Conservation (phyloP, 2,888 invertebrate species). For the Drosophila glabriapex region DNA sequence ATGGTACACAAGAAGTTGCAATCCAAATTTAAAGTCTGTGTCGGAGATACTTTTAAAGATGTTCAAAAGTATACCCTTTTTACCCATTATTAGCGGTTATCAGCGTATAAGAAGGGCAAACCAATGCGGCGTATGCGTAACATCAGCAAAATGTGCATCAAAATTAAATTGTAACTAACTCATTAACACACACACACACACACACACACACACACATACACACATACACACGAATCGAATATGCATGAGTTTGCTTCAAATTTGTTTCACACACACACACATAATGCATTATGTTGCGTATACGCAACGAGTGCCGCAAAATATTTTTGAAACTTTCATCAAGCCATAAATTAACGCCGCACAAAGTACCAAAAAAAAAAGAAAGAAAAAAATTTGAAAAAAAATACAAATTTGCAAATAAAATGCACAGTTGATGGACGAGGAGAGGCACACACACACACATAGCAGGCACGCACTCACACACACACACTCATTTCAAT, state of each 20-base stretch:
- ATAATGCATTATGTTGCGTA: constrained; percentile 28
- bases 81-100: neutral
- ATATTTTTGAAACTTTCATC: constrained; percentile 27
- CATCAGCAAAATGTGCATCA: constrained; percentile 20
- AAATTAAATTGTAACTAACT: constrained; percentile 39
- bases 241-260: constrained; percentile 22
- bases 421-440: constrained; percentile 15
- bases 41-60: neutral
- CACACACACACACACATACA: neutral
- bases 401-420: constrained; percentile 6
- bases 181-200: constrained; percentile 43
- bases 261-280: constrained; percentile 5
- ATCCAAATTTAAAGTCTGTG: neutral
- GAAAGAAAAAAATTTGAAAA: constrained; percentile 1
- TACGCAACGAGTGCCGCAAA: constrained; percentile 39
- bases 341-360: constrained; percentile 34
- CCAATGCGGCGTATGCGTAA: constrained; percentile 49
- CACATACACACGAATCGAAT: constrained; percentile 2
- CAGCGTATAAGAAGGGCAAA: neutral
- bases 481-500: neutral
- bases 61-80: neutral
- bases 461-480: neutral
- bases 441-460: neutral
- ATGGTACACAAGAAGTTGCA: neutral
- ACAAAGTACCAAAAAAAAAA: constrained; percentile 12